Conservation (phyloP, 2,113 vertebrate genomes). For the Periophthalmus modestus region DNA sequence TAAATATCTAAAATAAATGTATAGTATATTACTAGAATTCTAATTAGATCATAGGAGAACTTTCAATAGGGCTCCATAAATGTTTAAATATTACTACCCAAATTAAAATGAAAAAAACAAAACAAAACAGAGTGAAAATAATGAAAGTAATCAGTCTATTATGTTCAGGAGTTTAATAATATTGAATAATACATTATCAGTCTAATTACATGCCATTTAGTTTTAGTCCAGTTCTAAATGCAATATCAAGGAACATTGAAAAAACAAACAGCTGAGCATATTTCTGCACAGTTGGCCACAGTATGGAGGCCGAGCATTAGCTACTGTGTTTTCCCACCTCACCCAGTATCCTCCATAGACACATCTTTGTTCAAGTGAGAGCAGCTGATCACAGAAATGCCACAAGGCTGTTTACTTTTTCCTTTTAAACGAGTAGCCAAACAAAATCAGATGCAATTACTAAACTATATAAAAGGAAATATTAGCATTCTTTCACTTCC, state of each 20-base stretch:
- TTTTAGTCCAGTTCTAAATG: neutral
- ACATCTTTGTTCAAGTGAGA: conserved; percentile 53
- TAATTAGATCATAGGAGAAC: neutral
- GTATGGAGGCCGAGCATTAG: conserved; percentile 11
- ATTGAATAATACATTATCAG: neutral
- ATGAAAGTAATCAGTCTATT: no score
- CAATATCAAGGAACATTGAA: conserved; percentile 12
- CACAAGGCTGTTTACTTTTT: conserved; percentile 26
- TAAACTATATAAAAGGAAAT: neutral
- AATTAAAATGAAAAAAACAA: no score
- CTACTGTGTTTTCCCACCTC: conserved; percentile 25
- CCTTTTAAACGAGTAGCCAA: neutral
- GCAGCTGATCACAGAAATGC: conserved; percentile 63
- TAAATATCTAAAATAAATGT: no score
- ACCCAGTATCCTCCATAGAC: conserved; percentile 43
- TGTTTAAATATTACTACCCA: no score
- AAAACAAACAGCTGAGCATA: conserved; percentile 41
- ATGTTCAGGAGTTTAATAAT: neutral
- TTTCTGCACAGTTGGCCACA: conserved; percentile 46
- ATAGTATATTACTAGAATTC: neutral
- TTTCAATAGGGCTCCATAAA: no score
- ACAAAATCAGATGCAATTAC: neutral
- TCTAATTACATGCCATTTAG: neutral
- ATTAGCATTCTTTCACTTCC: neutral
- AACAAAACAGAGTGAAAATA: no score